Evolutionary conservation across 2,113 vertebrate genomes (phyloP).

Genomic region (Chionodraco myersi): DNA sequence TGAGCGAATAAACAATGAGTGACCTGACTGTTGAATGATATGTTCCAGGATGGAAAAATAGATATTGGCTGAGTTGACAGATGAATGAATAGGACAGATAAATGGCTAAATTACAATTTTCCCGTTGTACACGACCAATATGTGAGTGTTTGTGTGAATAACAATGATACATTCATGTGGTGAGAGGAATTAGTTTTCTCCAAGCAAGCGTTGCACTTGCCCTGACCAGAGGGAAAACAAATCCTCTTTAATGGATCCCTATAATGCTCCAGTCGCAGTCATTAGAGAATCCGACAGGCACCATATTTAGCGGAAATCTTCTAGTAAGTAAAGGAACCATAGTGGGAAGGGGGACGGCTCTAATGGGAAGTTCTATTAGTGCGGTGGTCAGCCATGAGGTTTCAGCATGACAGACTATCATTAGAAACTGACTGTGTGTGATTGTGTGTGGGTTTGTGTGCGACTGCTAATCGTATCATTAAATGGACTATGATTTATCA

Average conservation of each 20-base stretch:
- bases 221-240: slow-evolving; percentile 49
- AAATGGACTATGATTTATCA: slow-evolving; percentile 66
- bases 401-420: slow-evolving; percentile 39
- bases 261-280: slow-evolving; percentile 71
- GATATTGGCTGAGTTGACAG: background rate
- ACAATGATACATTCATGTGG: slow-evolving; percentile 24
- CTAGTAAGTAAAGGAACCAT: slow-evolving; percentile 79
- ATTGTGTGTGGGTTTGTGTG: slow-evolving; percentile 34
- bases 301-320: slow-evolving; percentile 76
- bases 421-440: slow-evolving; percentile 53
- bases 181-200: slow-evolving; percentile 45
- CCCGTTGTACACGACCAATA: background rate
- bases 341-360: slow-evolving; percentile 56
- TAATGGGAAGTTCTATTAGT: slow-evolving; percentile 74
- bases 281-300: slow-evolving; percentile 71
- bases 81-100: background rate
- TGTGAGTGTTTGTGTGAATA: slow-evolving; percentile 15
- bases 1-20: background rate
- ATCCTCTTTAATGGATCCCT: slow-evolving; percentile 67
- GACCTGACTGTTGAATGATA: slow-evolving; percentile 6
- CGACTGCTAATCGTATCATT: slow-evolving; percentile 56
- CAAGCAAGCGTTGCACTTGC: slow-evolving; percentile 6
- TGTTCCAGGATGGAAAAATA: background rate
- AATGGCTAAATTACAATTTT: background rate
- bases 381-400: background rate